Conservation (phyloP, 2,797 vertebrate species). For the Aselliscus stoliczkanus region DNA sequence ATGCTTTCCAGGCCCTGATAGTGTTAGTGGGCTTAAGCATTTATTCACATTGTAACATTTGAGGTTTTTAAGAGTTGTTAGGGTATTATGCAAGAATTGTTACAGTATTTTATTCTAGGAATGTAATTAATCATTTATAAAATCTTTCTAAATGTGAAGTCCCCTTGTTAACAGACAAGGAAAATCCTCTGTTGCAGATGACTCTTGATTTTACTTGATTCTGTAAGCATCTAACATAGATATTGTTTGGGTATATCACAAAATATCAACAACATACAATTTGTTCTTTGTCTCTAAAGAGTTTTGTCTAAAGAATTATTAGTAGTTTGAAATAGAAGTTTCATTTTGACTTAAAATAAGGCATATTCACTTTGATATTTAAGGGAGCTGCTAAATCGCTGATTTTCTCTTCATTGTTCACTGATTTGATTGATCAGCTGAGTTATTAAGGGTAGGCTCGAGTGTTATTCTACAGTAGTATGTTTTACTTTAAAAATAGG, state of each 20-base stretch:
- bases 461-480: background rate
- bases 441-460: background rate
- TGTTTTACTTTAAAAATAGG: background rate
- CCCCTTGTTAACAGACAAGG: background rate
- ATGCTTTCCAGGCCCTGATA: background rate
- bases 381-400: background rate
- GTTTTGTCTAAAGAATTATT: constrained; percentile 4
- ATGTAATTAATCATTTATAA: background rate
- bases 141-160: background rate
- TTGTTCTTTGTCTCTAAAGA: background rate
- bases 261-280: background rate
- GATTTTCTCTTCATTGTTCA: background rate
- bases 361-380: background rate
- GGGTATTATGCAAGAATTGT: background rate
- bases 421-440: background rate
- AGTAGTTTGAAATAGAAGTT: background rate
- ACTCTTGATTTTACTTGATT: constrained; percentile 40
- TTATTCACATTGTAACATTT: constrained; percentile 25
- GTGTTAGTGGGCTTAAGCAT: background rate
- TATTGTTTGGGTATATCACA: background rate
- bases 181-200: background rate
- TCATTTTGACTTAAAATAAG: constrained; percentile 31
- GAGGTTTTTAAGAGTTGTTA: background rate
- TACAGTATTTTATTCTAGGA: background rate
- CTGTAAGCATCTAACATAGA: background rate